A percentile compares a stretch with the other conserved stretches of the same genome.
phyloP scores from a whole-genome alignment of 2,797 vertebrate species.

The Rhynchotus rufescens region DNA sequence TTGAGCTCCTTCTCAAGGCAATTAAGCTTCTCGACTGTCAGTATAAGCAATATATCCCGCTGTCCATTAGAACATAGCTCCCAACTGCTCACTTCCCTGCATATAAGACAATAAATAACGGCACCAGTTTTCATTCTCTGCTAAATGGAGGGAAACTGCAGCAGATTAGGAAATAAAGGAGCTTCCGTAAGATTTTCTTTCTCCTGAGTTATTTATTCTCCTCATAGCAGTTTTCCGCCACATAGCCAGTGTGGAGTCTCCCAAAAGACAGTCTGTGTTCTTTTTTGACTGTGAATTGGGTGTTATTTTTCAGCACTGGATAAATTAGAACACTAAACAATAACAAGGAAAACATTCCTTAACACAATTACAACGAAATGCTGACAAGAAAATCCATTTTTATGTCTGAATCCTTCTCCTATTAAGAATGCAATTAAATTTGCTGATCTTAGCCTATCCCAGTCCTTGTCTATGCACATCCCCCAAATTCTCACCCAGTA shows the following conservation, averaged over 20 bases:
- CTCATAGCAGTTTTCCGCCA: not conserved
- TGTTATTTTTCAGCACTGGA: not conserved
- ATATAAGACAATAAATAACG: not conserved
- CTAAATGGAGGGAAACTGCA: not conserved
- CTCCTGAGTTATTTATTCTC: not conserved
- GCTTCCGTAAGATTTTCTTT: not conserved
- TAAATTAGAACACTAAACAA: not conserved
- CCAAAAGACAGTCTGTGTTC: constrained; percentile 4
- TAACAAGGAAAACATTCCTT: not conserved
- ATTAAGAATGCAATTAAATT: not conserved
- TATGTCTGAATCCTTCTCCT: not conserved
- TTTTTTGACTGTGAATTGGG: not conserved
- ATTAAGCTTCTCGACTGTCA: not conserved
- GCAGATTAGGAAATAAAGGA: not conserved
- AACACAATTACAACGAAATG: not conserved
- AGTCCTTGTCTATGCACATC: not conserved
- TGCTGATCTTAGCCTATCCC: not conserved
- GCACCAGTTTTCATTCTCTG: accelerated
- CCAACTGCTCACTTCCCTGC: not conserved
- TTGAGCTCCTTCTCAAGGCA: constrained; percentile 5
- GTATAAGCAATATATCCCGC: not conserved
- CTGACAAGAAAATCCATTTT: not conserved
- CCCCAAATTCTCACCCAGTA: not conserved
- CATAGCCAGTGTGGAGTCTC: not conserved
- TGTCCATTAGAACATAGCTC: not conserved